Conservation (phyloP, 2,888 invertebrate genomes). For the Cybosia mesomella region DNA sequence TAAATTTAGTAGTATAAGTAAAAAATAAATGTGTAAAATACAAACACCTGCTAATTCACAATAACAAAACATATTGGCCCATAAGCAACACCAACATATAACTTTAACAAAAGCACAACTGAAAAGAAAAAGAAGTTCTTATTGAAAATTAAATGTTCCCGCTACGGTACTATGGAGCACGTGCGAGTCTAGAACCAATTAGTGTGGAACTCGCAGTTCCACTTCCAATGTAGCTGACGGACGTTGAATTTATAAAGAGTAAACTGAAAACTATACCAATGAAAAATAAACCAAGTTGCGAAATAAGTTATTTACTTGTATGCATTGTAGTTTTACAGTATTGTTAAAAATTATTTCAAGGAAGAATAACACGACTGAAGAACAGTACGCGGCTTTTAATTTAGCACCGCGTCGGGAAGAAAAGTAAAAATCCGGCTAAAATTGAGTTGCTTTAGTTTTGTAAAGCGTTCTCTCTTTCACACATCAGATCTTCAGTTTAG, state of each 20-base stretch:
- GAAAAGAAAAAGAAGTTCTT: slow-evolving; percentile 1
- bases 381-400: no score
- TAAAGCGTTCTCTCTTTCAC: no score
- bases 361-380: no score
- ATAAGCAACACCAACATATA: neutral
- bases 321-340: neutral
- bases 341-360: neutral
- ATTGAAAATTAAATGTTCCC: slow-evolving; percentile 6
- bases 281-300: no score
- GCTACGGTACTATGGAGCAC: slow-evolving; percentile 23
- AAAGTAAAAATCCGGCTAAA: no score
- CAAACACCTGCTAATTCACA: neutral
- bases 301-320: neutral
- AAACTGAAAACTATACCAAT: neutral
- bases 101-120: neutral
- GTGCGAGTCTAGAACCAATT: slow-evolving; percentile 30
- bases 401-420: no score
- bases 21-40: no score
- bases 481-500: no score
- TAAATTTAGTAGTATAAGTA: no score
- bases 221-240: neutral
- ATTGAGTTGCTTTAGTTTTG: no score
- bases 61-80: neutral
- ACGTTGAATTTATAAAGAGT: neutral
- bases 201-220: slow-evolving; percentile 15